Base-by-base conservation (phyloP, 2,888 invertebrate species). In the Synanthedon andrenaeformis region DNA sequence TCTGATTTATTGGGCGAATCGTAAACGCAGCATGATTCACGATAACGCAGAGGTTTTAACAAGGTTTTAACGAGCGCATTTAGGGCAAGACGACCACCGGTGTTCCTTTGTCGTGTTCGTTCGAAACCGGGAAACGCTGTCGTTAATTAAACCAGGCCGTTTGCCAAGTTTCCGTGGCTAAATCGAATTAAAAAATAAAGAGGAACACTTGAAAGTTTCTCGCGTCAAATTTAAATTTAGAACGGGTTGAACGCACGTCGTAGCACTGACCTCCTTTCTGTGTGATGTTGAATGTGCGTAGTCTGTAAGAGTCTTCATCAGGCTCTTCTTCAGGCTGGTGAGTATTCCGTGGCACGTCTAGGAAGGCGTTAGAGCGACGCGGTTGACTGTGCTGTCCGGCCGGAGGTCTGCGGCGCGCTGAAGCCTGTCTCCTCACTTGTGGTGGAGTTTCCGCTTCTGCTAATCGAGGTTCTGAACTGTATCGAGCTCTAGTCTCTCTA, bases 261-360 rank as follows among this genome's bases (percentile, higher is more conserved):
- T 72, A 76, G 77, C 79, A 86, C 85, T 85, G 82, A 91, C 90
- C 90, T 92, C 95, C 95, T 91, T 97, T 97, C 67, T 94, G 91
- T 67, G 96, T 94, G 84, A 93, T 93, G 85, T 95, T 95, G 89
- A 98, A 98, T 63, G 96, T 96, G 68, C 98, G 91, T 68, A 98
- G 91, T 61, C 96, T 90, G 85, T 96, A 96, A 59, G 94, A 93
- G 80, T 96, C 96, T 69, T 95, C 95, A 68, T 95, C 95, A 53
- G 93, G 93, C 59, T 91, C 91, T 28, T 90, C 89, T 49, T 89
- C 89, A 1, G 81, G 72, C 53, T 82, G 85, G 54, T 74, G 72
- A 3, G 74, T 61, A 48, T 66, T 65, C 57, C 72, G 71, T 0
- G 93, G 93, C 23, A 93, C 93, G 70, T 93, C 93, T 58, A 93